A percentile compares a stretch with the other conserved stretches of the same genome.
Conservation (phyloP, 1,140 invertebrate genomes). For the Euborellia annulipes region DNA sequence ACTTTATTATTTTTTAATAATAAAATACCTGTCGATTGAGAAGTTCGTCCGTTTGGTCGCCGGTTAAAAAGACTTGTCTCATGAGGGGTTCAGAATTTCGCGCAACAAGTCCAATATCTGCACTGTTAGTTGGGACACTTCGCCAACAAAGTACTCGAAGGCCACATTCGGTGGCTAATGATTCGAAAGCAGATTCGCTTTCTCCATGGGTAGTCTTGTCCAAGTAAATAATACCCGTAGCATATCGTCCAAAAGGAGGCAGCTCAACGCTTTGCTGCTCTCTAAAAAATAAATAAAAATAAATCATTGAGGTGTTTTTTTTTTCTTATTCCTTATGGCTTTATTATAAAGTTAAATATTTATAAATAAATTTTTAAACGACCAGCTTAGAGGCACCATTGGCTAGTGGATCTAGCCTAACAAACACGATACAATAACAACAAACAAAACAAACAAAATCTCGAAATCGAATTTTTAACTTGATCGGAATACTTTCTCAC, state of each 20-base stretch:
- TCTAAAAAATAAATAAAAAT: too few species aligned
- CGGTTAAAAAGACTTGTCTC: conserved; percentile 80
- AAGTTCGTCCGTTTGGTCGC: conserved; percentile 41
- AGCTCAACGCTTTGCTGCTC: conserved; percentile 61
- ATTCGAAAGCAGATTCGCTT: conserved; percentile 64
- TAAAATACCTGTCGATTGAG: conserved; percentile 45
- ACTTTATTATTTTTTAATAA: conserved; percentile 17
- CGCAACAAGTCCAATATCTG: conserved; percentile 77
- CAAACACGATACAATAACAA: too few species aligned
- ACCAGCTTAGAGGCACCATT: too few species aligned
- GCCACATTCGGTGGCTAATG: conserved; percentile 61
- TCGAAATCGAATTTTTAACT: too few species aligned
- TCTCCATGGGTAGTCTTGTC: conserved; percentile 67
- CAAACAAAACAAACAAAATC: too few species aligned
- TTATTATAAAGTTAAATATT: too few species aligned
- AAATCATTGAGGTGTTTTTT: too few species aligned
- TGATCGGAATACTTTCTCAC: too few species aligned
- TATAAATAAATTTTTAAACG: too few species aligned
- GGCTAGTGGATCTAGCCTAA: too few species aligned
- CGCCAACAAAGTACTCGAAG: conserved; percentile 83
- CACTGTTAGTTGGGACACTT: conserved; percentile 72
- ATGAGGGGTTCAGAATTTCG: conserved; percentile 87
- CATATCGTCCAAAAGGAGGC: conserved; percentile 76
- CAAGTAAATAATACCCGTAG: conserved; percentile 90
- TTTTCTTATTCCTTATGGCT: too few species aligned